Evolutionary conservation across 30 jellyfish, hydroid and myxozoan species (phyloP).

Genomic region (Haliclystus octoradiatus): DNA sequence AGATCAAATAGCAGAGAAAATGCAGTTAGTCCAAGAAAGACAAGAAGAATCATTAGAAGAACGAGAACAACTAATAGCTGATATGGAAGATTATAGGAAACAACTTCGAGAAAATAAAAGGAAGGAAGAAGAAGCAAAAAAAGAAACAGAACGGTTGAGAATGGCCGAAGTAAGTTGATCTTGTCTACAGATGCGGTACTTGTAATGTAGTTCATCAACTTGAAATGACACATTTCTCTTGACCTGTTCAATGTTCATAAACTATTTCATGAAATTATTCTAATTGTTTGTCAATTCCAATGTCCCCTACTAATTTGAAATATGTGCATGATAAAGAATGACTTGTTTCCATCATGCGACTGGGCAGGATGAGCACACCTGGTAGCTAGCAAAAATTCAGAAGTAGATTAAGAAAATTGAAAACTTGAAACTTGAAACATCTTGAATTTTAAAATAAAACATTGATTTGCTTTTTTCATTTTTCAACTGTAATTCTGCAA

Average conservation of each 20-base stretch:
- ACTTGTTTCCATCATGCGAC: too few species aligned
- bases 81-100: slow-evolving; percentile 48
- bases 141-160: slow-evolving; percentile 49
- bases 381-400: too few species aligned
- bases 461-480: too few species aligned
- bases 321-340: too few species aligned
- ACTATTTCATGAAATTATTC: neutral
- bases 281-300: neutral
- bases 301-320: slow-evolving; percentile 60
- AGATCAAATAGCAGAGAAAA: slow-evolving; percentile 48
- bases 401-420: too few species aligned
- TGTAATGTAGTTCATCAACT: neutral
- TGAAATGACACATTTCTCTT: neutral
- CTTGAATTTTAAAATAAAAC: too few species aligned
- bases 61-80: slow-evolving; percentile 42
- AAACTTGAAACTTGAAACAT: too few species aligned
- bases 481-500: too few species aligned
- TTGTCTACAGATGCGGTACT: too few species aligned
- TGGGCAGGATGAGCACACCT: too few species aligned
- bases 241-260: neutral
- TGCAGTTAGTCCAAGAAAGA: slow-evolving; percentile 32
- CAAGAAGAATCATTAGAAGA: slow-evolving; percentile 62
- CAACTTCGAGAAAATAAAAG: slow-evolving; percentile 23
- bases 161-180: slow-evolving; percentile 44
- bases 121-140: slow-evolving; percentile 22